Percentiles rank a stretch among this genome's conserved stretches.
These are phyloP conservation scores for Paramuricea clavata DNA, from an alignment of 92 coral and sea anemone genomes.

Conservation along the genomic window DNA sequence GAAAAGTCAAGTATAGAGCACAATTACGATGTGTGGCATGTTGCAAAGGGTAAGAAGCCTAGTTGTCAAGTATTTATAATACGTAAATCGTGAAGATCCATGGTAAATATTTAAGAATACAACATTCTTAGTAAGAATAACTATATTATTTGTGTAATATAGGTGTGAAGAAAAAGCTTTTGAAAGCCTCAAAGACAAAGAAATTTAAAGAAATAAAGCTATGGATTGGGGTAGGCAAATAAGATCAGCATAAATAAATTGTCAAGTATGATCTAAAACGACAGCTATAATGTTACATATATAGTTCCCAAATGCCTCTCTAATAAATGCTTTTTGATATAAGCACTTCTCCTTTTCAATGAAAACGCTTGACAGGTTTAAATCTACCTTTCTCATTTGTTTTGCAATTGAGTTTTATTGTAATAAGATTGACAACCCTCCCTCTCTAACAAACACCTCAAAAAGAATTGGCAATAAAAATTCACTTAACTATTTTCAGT, in stretches of 20 bases:
- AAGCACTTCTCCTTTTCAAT: not conserved
- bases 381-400: not conserved
- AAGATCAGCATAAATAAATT: no score
- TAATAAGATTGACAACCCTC: not conserved
- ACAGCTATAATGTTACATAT: no score
- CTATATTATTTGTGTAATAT: not conserved
- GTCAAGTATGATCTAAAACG: no score
- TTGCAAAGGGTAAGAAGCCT: slow-evolving; percentile 50
- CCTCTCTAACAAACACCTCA: not conserved
- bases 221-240: slow-evolving; percentile 52
- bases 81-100: no score
- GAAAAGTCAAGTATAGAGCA: no score
- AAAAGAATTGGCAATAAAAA: not conserved
- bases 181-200: slow-evolving; percentile 46
- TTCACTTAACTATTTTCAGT: slow-evolving; percentile 29
- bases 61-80: not conserved
- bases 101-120: not conserved
- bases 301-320: not conserved
- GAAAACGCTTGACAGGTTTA: not conserved
- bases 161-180: slow-evolving; percentile 51
- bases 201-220: slow-evolving; percentile 50
- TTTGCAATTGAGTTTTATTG: not conserved
- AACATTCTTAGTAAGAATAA: not conserved
- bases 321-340: not conserved
- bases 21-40: no score